phyloP scores from a whole-genome alignment of 2,113 vertebrate species.

The Formicarius rufipectus region DNA sequence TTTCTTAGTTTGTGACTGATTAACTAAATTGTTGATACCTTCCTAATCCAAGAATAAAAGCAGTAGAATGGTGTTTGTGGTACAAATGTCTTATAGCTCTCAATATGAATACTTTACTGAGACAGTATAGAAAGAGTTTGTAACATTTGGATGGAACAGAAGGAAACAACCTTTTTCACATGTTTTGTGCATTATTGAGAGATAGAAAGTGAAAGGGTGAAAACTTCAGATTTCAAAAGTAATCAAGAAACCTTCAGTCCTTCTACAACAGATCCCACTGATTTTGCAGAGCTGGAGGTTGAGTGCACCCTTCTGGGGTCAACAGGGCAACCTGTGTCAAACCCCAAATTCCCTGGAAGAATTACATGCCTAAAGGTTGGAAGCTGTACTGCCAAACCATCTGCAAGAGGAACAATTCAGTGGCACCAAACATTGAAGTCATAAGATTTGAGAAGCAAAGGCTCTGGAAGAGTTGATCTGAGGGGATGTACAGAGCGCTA shows the following conservation, averaged over 20 bases:
- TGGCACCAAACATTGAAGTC: neutral
- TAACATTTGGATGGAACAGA: neutral
- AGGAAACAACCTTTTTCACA: neutral
- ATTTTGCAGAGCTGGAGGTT: neutral
- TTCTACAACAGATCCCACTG: neutral
- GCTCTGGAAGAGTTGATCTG: neutral
- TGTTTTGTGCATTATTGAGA: neutral
- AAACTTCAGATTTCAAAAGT: neutral
- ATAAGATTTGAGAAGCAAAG: neutral
- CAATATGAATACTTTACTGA: neutral
- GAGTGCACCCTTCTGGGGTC: neutral
- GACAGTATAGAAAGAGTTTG: neutral
- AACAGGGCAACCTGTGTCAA: neutral
- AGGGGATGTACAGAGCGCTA: neutral
- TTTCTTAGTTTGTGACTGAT: neutral
- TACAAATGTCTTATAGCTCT: neutral
- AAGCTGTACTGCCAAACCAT: neutral
- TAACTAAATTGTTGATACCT: neutral
- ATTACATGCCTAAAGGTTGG: neutral
- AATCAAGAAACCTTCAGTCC: neutral
- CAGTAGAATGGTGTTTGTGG: neutral
- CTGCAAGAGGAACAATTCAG: neutral
- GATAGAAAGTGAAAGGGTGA: neutral
- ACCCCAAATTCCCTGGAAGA: neutral
- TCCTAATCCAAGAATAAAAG: neutral